Evolutionary conservation across 2,888 invertebrate genomes (phyloP), one percentile per base, ranked within the genome.

Genomic region (Tachystola acroxantha): DNA sequence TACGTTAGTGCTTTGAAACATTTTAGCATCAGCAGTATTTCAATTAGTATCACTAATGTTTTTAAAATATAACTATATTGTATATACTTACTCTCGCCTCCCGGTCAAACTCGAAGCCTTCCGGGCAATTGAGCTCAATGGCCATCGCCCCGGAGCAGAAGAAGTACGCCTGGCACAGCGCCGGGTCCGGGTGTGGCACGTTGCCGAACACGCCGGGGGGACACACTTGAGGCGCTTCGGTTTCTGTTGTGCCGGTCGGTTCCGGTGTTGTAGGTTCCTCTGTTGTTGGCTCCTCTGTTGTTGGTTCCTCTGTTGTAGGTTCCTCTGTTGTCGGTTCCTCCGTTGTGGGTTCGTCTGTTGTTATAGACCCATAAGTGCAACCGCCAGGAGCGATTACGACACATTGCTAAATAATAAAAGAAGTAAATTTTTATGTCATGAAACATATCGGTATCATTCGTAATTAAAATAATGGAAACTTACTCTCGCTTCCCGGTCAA

Each of bases 181-280:
- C 43, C 0, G 71, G 70, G 32, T 70, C 43, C 0, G 71, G 70
- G 32, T 70, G 47, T 0, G 69, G 46, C 0, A 64, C 32, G 12
- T 62, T 60, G 2, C 60, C 65, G n/a, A 51, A 45, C 0, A 45
- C 39, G 2, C 47, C 57, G 2, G 37, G 36, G 2, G 54, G 54
- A 27, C 1, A n/a, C n/a, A n/a, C 3, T 24, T 24, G n/a, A 2
- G n/a, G 2, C 7, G 2, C 7, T 22, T 22, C 7, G 2, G 22
- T 9, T 3, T 6, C 5, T 6, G 20, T 20, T 2, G 20, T 20
- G 6, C 9, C 20, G 1, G n/a, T 2, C 9, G 2, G 2, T n/a
- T 4, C n/a, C 1, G 32, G 42, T 10, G 42, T 42, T 10, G 42
- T 37, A 1, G 27, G 13, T 11, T 13, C 33, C 7, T 33, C 14